Percentiles rank a stretch among this genome's conserved stretches.
phyloP scores from a whole-genome alignment of 2,797 vertebrate genomes.

The Chelmon rostratus region DNA sequence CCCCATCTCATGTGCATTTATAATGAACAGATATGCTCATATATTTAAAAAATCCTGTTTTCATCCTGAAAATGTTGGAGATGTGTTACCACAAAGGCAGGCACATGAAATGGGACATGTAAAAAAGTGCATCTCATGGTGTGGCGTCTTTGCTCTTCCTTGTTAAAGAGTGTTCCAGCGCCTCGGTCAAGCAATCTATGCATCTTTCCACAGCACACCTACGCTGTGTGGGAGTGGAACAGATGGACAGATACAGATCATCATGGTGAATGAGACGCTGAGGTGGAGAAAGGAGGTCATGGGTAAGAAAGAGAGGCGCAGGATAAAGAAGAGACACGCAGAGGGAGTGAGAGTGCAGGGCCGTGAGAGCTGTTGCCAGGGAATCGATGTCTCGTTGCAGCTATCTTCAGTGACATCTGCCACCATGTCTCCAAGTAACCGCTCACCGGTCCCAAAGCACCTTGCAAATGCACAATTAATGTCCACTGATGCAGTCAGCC shows the following conservation, averaged over 20 bases:
- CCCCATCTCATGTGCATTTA: slow-evolving; percentile 19
- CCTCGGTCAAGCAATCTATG: slow-evolving; percentile 40
- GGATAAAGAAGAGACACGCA: slow-evolving; percentile 57
- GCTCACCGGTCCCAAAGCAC: slow-evolving; percentile 67
- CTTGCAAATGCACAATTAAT: slow-evolving; percentile 82
- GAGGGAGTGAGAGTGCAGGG: slow-evolving; percentile 47
- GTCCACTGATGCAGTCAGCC: slow-evolving; percentile 71
- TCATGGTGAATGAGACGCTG: slow-evolving; percentile 61
- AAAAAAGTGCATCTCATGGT: slow-evolving; percentile 4
- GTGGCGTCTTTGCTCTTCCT: slow-evolving; percentile 33
- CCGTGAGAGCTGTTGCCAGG: slow-evolving; percentile 68
- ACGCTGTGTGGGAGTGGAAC: slow-evolving; percentile 70
- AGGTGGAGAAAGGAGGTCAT: slow-evolving; percentile 70
- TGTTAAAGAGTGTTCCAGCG: slow-evolving; percentile 40
- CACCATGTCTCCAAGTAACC: slow-evolving; percentile 79
- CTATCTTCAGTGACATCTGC: slow-evolving; percentile 80
- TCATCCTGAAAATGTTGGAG: background rate
- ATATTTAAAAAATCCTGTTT: background rate
- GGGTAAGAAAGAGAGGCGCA: slow-evolving; percentile 53
- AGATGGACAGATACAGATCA: slow-evolving; percentile 71
- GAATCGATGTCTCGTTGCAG: slow-evolving; percentile 70
- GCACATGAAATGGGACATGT: background rate
- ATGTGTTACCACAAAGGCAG: background rate
- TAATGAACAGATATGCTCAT: slow-evolving; percentile 17
- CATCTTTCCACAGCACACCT: slow-evolving; percentile 61